A percentile compares a stretch with the other conserved stretches of the same genome.
These are phyloP conservation scores for Scaptomyza tumidula DNA, from an alignment of 2,888 invertebrate genomes.

Conservation along the genomic window DNA sequence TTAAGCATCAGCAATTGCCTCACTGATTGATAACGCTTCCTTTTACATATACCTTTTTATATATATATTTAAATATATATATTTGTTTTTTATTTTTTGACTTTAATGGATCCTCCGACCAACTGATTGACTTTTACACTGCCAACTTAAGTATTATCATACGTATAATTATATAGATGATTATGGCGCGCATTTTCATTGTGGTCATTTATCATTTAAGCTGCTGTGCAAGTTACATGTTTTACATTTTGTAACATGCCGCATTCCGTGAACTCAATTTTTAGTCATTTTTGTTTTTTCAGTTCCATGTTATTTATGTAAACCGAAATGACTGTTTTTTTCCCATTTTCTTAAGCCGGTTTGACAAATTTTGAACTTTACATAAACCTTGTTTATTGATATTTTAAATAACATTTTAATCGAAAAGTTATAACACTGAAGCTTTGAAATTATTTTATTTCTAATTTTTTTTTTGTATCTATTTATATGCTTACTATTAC, in stretches of 20 bases:
- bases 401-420: constrained; percentile 35
- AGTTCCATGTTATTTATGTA: constrained; percentile 52
- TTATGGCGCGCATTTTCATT: constrained; percentile 55
- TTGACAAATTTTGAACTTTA: constrained; percentile 53
- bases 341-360: constrained; percentile 34
- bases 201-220: constrained; percentile 62
- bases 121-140: constrained; percentile 12
- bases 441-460: not conserved
- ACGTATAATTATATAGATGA: constrained; percentile 59
- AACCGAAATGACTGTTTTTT: constrained; percentile 38
- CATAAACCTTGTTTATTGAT: constrained; percentile 57
- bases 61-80: not conserved
- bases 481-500: too few species aligned
- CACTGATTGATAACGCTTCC: constrained; percentile 46
- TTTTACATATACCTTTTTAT: not conserved
- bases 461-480: too few species aligned
- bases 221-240: constrained; percentile 59
- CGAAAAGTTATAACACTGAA: constrained; percentile 27
- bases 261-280: constrained; percentile 57
- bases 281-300: constrained; percentile 14
- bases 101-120: constrained; percentile 25
- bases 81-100: not conserved
- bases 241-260: constrained; percentile 66
- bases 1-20: constrained; percentile 43
- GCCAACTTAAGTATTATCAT: constrained; percentile 2